These are phyloP conservation scores for Stylophora pistillata DNA, from an alignment of 64 coral and sea anemone genomes.

Conservation along the genomic window DNA sequence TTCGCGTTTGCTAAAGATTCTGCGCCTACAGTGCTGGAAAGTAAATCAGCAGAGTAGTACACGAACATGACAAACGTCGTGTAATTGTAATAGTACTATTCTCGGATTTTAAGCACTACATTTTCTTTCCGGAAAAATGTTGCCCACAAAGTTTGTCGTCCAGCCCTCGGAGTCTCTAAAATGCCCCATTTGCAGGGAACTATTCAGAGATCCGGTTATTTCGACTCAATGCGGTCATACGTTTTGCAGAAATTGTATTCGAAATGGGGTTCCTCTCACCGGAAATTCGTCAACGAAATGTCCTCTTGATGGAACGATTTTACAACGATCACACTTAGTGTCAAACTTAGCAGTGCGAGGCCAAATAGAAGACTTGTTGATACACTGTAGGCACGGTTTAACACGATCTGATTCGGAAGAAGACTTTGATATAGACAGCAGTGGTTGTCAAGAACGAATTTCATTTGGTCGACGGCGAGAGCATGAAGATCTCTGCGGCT, in stretches of 20 bases:
- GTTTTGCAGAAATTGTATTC: conserved; percentile 90
- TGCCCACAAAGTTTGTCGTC: conserved; percentile 94
- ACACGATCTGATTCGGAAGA: conserved; percentile 90
- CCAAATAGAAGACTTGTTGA: conserved; percentile 91
- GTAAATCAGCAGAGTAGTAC: background rate
- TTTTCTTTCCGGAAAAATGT: conserved; percentile 16
- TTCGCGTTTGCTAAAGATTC: background rate
- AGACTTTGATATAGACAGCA: conserved; percentile 83
- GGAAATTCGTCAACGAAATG: conserved; percentile 67
- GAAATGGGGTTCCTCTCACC: conserved; percentile 43
- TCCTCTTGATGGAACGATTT: conserved; percentile 72
- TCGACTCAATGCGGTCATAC: conserved; percentile 97
- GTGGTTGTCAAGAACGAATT: conserved; percentile 80
- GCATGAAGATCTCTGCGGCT: conserved; percentile 81
- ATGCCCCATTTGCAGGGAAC: conserved; percentile 82
- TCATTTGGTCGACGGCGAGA: conserved; percentile 70
- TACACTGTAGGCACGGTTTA: conserved; percentile 92
- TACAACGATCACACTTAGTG: conserved; percentile 71
- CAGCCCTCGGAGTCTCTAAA: conserved; percentile 81
- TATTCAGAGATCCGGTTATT: conserved; percentile 90
- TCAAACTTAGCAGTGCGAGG: conserved; percentile 90
- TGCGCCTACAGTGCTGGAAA: background rate
- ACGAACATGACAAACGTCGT: background rate
- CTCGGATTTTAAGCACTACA: background rate
- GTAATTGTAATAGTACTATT: background rate